Conservation (phyloP, 2,888 invertebrate genomes). For the Oxytorus armatus region DNA sequence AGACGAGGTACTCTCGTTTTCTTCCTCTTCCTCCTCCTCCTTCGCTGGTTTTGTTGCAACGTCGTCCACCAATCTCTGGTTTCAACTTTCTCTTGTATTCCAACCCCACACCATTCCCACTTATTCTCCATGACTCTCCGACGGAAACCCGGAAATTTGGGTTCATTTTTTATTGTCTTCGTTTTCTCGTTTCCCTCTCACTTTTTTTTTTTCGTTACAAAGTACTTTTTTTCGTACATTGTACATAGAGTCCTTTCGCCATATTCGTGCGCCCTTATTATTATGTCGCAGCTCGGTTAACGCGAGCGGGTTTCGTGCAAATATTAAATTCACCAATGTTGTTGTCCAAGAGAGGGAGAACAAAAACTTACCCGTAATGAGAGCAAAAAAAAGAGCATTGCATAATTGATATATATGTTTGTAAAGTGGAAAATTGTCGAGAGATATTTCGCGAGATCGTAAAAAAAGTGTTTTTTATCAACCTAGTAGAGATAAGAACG, state of each 20-base stretch:
- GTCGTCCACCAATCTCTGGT: not conserved
- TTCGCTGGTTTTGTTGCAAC: not conserved
- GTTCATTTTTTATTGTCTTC: constrained; percentile 11
- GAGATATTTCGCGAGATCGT: constrained; percentile 66
- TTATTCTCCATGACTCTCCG: constrained; percentile 11
- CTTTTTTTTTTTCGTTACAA: constrained; percentile 40
- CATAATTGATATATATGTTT: too few relatives aligned
- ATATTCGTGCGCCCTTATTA: constrained; percentile 70
- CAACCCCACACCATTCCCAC: constrained; percentile 8
- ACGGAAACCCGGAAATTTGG: constrained; percentile 19
- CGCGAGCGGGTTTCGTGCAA: constrained; percentile 77
- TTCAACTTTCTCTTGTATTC: constrained; percentile 30
- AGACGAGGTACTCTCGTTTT: constrained; percentile 3
- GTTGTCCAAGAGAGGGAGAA: too few relatives aligned
- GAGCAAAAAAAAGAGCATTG: too few relatives aligned
- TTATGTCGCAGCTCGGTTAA: constrained; percentile 76
- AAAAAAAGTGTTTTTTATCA: too few relatives aligned
- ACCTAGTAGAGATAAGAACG: too few relatives aligned
- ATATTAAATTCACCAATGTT: too few relatives aligned
- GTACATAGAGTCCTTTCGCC: constrained; percentile 2
- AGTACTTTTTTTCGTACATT: not conserved
- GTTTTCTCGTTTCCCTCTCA: constrained; percentile 49
- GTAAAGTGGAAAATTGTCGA: constrained; percentile 68
- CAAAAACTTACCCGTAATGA: too few relatives aligned
- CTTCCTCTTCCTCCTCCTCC: not conserved